Evolutionary conservation across 2,888 invertebrate genomes (phyloP).

Genomic region (Xylota segnis): DNA sequence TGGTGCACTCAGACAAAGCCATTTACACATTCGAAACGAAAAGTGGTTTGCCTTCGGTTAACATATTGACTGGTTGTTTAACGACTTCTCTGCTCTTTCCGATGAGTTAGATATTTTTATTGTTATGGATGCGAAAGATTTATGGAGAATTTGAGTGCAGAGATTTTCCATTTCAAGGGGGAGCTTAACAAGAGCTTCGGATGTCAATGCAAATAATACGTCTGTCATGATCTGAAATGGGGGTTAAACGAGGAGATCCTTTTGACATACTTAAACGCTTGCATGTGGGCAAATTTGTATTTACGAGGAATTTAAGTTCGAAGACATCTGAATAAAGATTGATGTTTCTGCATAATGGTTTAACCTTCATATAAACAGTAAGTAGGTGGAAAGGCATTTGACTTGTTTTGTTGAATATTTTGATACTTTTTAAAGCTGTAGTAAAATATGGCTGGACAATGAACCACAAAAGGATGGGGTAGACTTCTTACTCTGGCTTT

Average conservation of each 20-base stretch:
- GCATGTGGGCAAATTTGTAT: too few relatives aligned
- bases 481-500: too few relatives aligned
- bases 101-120: constrained; percentile 10
- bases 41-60: constrained; percentile 67
- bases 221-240: neutral
- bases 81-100: constrained; percentile 7
- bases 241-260: neutral
- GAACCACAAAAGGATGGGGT: too few relatives aligned
- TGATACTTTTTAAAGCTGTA: too few relatives aligned
- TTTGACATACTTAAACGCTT: too few relatives aligned
- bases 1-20: constrained; percentile 37
- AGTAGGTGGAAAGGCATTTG: too few relatives aligned
- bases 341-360: too few relatives aligned
- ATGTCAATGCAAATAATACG: neutral
- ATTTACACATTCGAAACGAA: constrained; percentile 43
- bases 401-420: too few relatives aligned
- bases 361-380: too few relatives aligned
- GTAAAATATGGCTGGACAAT: too few relatives aligned
- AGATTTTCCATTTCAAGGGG: neutral
- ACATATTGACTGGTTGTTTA: constrained; percentile 25
- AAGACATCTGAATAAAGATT: too few relatives aligned
- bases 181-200: neutral
- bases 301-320: too few relatives aligned
- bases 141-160: neutral
- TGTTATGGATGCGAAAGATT: neutral